phyloP scores from a whole-genome alignment of 2,888 invertebrate genomes.

The Agelastica alni region DNA sequence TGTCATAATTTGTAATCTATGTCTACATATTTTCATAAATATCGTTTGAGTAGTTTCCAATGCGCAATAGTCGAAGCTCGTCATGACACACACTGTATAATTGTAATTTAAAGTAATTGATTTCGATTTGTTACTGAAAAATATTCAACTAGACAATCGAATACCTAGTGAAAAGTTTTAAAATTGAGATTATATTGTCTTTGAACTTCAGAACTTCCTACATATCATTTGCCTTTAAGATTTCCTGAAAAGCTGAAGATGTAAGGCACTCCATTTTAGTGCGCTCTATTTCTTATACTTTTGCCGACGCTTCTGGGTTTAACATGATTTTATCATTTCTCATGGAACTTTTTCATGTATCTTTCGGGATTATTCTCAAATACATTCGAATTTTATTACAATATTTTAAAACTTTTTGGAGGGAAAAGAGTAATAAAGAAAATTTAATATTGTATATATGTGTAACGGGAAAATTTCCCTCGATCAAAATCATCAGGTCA shows the following conservation, averaged over 20 bases:
- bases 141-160: conserved; percentile 13
- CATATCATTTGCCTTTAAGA: conserved; percentile 33
- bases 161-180: conserved; percentile 16
- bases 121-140: no score
- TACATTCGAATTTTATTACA: conserved; percentile 8
- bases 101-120: no score
- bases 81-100: no score
- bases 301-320: conserved; percentile 17
- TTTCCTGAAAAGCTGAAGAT: conserved; percentile 23
- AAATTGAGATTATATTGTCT: conserved; percentile 23
- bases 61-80: no score
- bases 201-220: conserved; percentile 20
- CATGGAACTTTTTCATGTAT: conserved; percentile 20
- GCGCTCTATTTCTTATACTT: conserved; percentile 14
- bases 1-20: no score
- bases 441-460: no score
- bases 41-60: no score
- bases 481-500: no score
- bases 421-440: no score
- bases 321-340: conserved; percentile 27
- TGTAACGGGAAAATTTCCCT: no score
- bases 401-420: conserved; percentile 4
- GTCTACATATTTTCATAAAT: no score
- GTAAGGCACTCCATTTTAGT: conserved; percentile 22
- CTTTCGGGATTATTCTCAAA: conserved; percentile 14